phyloP scores from a whole-genome alignment of 2,797 vertebrate species.

The Pipistrellus pipistrellus region DNA sequence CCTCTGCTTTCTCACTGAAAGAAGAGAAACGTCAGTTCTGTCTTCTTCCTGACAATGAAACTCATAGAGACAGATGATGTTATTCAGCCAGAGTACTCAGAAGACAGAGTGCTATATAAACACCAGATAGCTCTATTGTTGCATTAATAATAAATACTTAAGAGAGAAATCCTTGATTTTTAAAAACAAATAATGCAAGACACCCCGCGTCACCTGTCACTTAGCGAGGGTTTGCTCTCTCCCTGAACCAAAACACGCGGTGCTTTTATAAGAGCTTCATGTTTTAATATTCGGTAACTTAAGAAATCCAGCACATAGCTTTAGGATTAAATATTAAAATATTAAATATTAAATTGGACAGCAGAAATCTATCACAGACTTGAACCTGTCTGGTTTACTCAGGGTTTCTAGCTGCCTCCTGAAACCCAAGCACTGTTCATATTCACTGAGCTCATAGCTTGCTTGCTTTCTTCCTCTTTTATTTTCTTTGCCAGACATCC shows the following conservation, averaged over 20 bases:
- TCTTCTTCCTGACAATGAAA: slow-evolving; percentile 31
- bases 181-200: slow-evolving; percentile 62
- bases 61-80: slow-evolving; percentile 54
- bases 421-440: slow-evolving; percentile 56
- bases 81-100: slow-evolving; percentile 18
- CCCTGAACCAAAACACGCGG: slow-evolving; percentile 66
- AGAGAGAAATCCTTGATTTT: slow-evolving; percentile 75
- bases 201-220: not conserved
- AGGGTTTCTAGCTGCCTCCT: slow-evolving; percentile 54
- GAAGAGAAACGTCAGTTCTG: not conserved
- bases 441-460: slow-evolving; percentile 72
- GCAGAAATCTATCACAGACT: slow-evolving; percentile 72
- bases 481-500: slow-evolving; percentile 74
- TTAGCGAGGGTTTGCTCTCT: slow-evolving; percentile 27
- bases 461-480: not conserved
- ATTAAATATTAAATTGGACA: slow-evolving; percentile 84
- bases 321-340: slow-evolving; percentile 85
- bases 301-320: slow-evolving; percentile 46
- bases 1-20: slow-evolving; percentile 29
- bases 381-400: slow-evolving; percentile 67
- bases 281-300: slow-evolving; percentile 68
- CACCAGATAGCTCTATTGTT: not conserved
- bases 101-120: slow-evolving; percentile 59
- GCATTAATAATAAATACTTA: slow-evolving; percentile 78
- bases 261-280: slow-evolving; percentile 70